A percentile compares a stretch with the other conserved stretches of the same genome.
Evolutionary conservation across 2,113 vertebrate species (phyloP).

Genomic region (Melanerpes aurifrons): DNA sequence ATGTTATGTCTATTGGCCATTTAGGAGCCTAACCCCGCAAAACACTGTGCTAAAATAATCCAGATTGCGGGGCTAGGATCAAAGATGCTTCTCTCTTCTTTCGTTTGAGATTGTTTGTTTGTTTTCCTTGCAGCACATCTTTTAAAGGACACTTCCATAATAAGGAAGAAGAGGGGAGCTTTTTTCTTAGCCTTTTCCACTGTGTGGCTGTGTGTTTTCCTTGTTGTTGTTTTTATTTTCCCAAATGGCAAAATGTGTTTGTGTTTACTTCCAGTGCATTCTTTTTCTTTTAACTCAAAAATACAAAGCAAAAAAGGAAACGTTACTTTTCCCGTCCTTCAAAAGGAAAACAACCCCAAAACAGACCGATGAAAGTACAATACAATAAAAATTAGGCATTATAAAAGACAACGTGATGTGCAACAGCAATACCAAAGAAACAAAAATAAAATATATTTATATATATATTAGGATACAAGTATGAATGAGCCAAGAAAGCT

Average conservation of each 20-base stretch:
- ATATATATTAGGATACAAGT: constrained; percentile 66
- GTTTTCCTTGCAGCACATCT: constrained; percentile 14
- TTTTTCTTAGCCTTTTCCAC: constrained; percentile 50
- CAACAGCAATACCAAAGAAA: constrained; percentile 79
- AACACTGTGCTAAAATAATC: constrained; percentile 10
- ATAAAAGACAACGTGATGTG: constrained; percentile 79
- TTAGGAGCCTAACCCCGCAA: neutral
- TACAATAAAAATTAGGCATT: constrained; percentile 80
- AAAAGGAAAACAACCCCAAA: constrained; percentile 70
- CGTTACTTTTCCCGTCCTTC: constrained; percentile 73
- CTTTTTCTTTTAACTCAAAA: constrained; percentile 55
- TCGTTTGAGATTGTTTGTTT: neutral
- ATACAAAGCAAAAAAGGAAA: constrained; percentile 74
- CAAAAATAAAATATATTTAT: constrained; percentile 55
- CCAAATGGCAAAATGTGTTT: constrained; percentile 76
- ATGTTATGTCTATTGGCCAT: neutral
- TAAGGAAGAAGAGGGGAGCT: constrained; percentile 33
- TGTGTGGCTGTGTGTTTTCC: constrained; percentile 58
- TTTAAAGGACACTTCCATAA: constrained; percentile 25
- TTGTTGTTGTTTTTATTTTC: constrained; percentile 32
- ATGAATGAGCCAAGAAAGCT: constrained; percentile 75
- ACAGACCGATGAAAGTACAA: constrained; percentile 75
- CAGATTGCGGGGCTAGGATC: neutral
- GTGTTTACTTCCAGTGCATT: constrained; percentile 84
- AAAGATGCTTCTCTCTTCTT: constrained; percentile 44